Conservation (phyloP, 1,140 invertebrate species). For the Hyles vespertilio region DNA sequence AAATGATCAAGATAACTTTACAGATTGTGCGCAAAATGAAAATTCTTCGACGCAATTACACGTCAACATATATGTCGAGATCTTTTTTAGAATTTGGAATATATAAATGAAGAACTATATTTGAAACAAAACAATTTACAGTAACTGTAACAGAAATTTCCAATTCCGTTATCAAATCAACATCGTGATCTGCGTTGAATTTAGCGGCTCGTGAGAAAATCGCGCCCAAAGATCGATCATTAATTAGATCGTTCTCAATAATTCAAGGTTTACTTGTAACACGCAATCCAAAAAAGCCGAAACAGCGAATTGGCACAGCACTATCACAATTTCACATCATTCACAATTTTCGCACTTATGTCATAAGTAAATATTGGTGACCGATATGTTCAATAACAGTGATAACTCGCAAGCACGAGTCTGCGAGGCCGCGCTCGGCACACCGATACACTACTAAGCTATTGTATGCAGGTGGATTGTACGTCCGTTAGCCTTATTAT, state of each 20-base stretch:
- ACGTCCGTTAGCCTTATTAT: constrained; percentile 65
- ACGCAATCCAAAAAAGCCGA: not conserved
- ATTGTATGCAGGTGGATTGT: constrained; percentile 72
- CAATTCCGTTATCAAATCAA: constrained; percentile 13
- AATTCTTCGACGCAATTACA: too few species aligned
- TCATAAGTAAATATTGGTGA: constrained; percentile 13
- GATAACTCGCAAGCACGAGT: constrained; percentile 26
- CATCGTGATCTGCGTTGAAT: constrained; percentile 15
- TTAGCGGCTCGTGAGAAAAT: constrained; percentile 29
- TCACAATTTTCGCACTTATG: constrained; percentile 9
- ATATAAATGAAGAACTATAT: not conserved
- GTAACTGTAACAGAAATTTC: too few species aligned
- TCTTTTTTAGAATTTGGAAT: too few species aligned
- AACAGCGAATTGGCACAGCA: constrained; percentile 1
- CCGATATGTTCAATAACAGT: constrained; percentile 18
- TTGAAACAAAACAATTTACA: too few species aligned
- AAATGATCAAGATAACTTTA: not conserved
- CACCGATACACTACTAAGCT: constrained; percentile 57
- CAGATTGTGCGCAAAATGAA: not conserved
- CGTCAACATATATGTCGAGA: too few species aligned
- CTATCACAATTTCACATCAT: constrained; percentile 10
- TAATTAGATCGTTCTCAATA: constrained; percentile 40
- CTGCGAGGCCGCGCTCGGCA: constrained; percentile 55
- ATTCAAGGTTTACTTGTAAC: constrained; percentile 28
- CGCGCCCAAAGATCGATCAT: constrained; percentile 28